Evolutionary conservation across 1,140 invertebrate species (phyloP).

Genomic region (Eufriesea mexicana): DNA sequence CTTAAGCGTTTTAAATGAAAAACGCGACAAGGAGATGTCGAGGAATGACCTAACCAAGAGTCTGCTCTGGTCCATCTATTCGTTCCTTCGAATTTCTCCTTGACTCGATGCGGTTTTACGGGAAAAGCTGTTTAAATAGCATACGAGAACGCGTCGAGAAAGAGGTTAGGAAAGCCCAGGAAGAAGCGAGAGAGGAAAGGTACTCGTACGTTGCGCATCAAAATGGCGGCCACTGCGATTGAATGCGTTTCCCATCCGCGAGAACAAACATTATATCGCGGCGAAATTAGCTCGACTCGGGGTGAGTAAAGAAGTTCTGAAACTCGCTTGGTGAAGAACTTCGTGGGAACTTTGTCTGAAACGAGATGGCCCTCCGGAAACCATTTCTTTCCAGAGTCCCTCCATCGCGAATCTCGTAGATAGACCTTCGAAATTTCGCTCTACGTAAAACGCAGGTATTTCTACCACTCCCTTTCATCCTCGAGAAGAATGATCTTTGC

Average conservation of each 20-base stretch:
- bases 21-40: no score
- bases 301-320: slow-evolving; percentile 4
- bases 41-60: neutral
- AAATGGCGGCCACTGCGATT: neutral
- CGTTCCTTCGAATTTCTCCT: neutral
- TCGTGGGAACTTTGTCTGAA: neutral
- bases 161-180: neutral
- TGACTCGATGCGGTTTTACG: neutral
- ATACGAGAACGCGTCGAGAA: neutral
- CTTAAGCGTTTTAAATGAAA: neutral
- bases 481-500: no score
- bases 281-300: slow-evolving; percentile 6
- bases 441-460: no score
- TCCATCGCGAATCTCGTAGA: neutral
- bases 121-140: neutral
- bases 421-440: neutral
- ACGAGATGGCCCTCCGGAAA: neutral
- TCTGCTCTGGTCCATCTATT: no score
- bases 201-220: neutral
- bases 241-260: neutral
- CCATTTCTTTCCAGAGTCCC: neutral
- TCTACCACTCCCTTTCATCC: no score
- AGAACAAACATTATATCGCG: slow-evolving; percentile 17
- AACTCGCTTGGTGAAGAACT: neutral
- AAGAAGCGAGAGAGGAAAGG: neutral